Conservation (phyloP, 2,888 invertebrate genomes). For the Scrobipalpa atriplicella region DNA sequence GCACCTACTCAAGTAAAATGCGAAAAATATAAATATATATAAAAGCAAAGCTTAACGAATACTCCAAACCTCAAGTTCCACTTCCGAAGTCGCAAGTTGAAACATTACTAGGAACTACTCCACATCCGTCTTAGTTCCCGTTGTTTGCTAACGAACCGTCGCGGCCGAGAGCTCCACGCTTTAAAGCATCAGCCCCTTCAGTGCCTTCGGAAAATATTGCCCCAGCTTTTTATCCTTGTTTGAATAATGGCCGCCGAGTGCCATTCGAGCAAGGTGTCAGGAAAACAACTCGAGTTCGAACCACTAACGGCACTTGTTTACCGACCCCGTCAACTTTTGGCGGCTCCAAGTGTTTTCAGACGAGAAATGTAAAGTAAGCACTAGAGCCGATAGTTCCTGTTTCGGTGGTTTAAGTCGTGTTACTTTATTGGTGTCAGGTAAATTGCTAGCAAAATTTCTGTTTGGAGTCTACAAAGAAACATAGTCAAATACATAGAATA, state of each 20-base stretch:
- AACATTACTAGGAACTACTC: slow-evolving; percentile 45
- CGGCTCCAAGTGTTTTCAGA: slow-evolving; percentile 73
- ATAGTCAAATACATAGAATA: no score
- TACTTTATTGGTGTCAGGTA: no score
- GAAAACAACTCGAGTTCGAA: slow-evolving; percentile 72
- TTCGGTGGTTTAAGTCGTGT: no score
- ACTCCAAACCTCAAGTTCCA: slow-evolving; percentile 4
- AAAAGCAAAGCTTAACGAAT: no score
- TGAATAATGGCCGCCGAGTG: slow-evolving; percentile 78
- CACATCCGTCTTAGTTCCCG: slow-evolving; percentile 48
- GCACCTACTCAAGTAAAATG: no score
- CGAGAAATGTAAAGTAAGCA: slow-evolving; percentile 79
- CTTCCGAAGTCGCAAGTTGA: slow-evolving; percentile 10
- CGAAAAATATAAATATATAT: no score
- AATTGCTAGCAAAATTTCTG: no score
- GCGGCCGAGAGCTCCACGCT: slow-evolving; percentile 76
- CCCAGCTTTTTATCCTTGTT: slow-evolving; percentile 81
- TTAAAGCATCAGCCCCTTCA: slow-evolving; percentile 79
- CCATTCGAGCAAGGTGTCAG: slow-evolving; percentile 78
- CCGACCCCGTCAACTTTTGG: slow-evolving; percentile 74
- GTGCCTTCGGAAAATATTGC: slow-evolving; percentile 80
- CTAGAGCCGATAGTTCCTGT: slow-evolving; percentile 52
- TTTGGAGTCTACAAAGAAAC: no score
- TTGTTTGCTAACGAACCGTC: slow-evolving; percentile 81
- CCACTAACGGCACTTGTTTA: slow-evolving; percentile 80